Evolutionary conservation across 2,888 invertebrate genomes (phyloP).

Genomic region (Mythimna ferrago): DNA sequence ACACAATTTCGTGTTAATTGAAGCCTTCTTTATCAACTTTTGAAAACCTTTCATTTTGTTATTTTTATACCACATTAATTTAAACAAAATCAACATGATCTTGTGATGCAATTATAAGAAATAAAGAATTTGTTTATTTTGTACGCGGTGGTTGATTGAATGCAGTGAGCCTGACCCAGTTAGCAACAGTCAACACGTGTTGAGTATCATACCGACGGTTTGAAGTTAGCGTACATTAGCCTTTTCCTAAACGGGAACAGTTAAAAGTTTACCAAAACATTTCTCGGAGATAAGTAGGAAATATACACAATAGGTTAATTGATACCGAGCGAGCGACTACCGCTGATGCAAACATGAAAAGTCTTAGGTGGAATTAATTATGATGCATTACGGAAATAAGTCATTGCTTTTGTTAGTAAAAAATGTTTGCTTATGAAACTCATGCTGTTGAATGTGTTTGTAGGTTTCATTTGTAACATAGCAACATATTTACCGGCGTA

Average conservation of each 20-base stretch:
- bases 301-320: conserved; percentile 47
- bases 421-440: conserved; percentile 1
- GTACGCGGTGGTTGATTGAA: conserved; percentile 79
- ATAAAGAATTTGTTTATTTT: conserved; percentile 79
- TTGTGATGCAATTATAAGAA: conserved; percentile 57
- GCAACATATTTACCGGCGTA: background rate
- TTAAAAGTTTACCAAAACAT: conserved; percentile 50
- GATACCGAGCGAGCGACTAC: conserved; percentile 33
- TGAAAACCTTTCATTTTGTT: background rate
- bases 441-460: conserved; percentile 5
- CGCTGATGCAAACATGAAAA: conserved; percentile 22
- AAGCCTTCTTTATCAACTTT: background rate
- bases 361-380: conserved; percentile 19
- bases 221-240: conserved; percentile 61
- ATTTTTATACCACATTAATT: background rate
- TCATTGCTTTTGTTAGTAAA: conserved; percentile 13
- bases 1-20: background rate
- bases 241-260: conserved; percentile 58
- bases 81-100: conserved; percentile 16
- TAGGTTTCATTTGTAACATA: background rate
- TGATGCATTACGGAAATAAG: conserved; percentile 24
- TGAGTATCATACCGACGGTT: conserved; percentile 69
- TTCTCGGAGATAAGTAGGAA: conserved; percentile 43
- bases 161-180: conserved; percentile 80
- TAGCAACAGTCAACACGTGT: conserved; percentile 79